Percentiles rank a stretch among this genome's conserved stretches.
Evolutionary conservation across 2,888 invertebrate species (phyloP).

Genomic region (Dasypogon diadema): DNA sequence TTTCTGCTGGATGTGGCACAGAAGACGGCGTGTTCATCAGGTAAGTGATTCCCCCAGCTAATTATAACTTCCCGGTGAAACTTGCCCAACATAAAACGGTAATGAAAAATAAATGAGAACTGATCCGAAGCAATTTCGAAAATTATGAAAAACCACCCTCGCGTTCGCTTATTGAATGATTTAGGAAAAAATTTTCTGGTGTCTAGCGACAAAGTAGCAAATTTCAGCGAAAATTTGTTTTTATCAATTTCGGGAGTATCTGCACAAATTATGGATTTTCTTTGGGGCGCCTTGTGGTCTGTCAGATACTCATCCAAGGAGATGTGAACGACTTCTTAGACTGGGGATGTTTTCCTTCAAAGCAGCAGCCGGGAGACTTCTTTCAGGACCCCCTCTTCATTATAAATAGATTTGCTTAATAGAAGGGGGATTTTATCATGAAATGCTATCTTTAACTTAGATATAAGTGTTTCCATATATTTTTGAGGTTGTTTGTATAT

Average conservation of each 20-base stretch:
- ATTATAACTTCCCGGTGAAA: slow-evolving; percentile 5
- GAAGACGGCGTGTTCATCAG: too few species aligned
- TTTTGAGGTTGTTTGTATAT: too few species aligned
- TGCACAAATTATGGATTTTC: slow-evolving; percentile 13
- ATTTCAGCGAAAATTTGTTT: neutral
- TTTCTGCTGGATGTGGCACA: neutral
- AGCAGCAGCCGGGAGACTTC: too few species aligned
- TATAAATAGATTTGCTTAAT: too few species aligned
- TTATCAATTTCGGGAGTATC: neutral
- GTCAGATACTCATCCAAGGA: slow-evolving; percentile 6
- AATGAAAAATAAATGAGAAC: slow-evolving; percentile 17
- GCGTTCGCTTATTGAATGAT: neutral
- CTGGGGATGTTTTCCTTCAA: neutral
- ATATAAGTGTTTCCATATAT: too few species aligned
- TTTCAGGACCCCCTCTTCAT: too few species aligned
- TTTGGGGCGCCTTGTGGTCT: slow-evolving; percentile 27
- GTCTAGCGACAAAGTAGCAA: neutral
- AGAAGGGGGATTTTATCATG: too few species aligned
- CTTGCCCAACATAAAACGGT: slow-evolving; percentile 1
- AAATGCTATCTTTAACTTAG: too few species aligned
- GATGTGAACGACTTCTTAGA: slow-evolving; percentile 1
- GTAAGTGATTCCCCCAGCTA: neutral
- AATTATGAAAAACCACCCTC: neutral
- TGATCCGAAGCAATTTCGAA: slow-evolving; percentile 3
- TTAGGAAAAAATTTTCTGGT: neutral